phyloP scores from a whole-genome alignment of 2,888 invertebrate species.

The Agapetus fuscipes region DNA sequence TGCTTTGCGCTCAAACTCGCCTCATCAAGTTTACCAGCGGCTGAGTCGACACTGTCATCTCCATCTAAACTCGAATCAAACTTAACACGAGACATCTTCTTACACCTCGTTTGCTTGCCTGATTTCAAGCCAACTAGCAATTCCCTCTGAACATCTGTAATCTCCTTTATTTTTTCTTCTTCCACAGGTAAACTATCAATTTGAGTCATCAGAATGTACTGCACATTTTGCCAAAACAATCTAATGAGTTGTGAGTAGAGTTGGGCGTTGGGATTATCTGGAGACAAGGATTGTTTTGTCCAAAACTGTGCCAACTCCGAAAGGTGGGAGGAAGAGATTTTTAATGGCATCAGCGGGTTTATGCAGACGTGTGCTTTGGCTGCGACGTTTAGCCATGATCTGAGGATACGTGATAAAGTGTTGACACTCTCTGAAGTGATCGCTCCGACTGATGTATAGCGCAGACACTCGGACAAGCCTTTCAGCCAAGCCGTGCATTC shows the following conservation, averaged over 20 bases:
- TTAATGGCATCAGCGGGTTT: conserved; percentile 26
- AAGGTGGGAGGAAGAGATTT: conserved; percentile 28
- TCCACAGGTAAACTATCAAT: conserved; percentile 32
- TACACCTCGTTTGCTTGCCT: conserved; percentile 25
- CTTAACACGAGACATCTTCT: conserved; percentile 35
- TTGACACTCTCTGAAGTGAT: conserved; percentile 4
- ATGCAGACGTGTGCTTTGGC: conserved; percentile 19
- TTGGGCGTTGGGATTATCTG: conserved; percentile 21
- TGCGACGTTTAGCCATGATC: conserved; percentile 26
- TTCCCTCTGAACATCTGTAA: conserved; percentile 34
- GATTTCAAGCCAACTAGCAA: conserved; percentile 30
- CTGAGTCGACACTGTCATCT: conserved; percentile 26
- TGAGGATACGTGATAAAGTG: conserved; percentile 10
- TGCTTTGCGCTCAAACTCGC: background rate
- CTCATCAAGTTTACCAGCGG: conserved; percentile 11
- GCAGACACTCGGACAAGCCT: conserved; percentile 66
- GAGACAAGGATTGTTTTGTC: conserved; percentile 29
- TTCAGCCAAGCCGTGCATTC: conserved; percentile 58
- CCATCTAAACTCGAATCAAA: conserved; percentile 32
- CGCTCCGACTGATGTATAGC: conserved; percentile 38
- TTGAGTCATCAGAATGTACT: conserved; percentile 26
- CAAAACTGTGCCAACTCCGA: conserved; percentile 30
- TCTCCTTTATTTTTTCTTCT: conserved; percentile 31
- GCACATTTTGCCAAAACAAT: conserved; percentile 37
- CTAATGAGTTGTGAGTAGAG: conserved; percentile 31